These are phyloP conservation scores for Chrysina gloriosa DNA, from an alignment of 2,888 invertebrate species.

Conservation along the genomic window DNA sequence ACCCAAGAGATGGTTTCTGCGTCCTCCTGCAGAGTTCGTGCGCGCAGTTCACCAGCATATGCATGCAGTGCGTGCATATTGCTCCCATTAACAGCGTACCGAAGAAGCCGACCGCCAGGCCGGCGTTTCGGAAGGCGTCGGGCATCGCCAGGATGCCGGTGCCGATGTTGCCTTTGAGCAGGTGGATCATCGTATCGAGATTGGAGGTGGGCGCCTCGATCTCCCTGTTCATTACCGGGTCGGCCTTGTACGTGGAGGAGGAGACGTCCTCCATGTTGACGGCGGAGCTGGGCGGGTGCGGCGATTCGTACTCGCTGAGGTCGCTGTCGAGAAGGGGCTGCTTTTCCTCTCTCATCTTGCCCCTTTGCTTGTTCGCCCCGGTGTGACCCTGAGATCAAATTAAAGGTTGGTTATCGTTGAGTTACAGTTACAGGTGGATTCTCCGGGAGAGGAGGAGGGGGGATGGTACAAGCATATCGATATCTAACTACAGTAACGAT, in stretches of 20 bases:
- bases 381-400: slow-evolving; percentile 37
- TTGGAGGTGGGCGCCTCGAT: slow-evolving; percentile 84
- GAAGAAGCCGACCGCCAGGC: slow-evolving; percentile 84
- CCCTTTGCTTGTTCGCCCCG: slow-evolving; percentile 47
- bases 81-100: slow-evolving; percentile 85
- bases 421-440: too few species aligned
- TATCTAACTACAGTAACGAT: too few species aligned
- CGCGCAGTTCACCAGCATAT: slow-evolving; percentile 80
- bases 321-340: slow-evolving; percentile 71
- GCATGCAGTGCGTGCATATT: slow-evolving; percentile 95
- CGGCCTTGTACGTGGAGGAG: slow-evolving; percentile 58
- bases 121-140: slow-evolving; percentile 93
- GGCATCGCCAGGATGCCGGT: slow-evolving; percentile 98
- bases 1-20: slow-evolving; percentile 77
- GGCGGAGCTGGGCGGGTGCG: slow-evolving; percentile 42
- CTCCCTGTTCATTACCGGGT: slow-evolving; percentile 75
- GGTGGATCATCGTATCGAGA: slow-evolving; percentile 79
- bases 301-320: slow-evolving; percentile 52
- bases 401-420: too few species aligned
- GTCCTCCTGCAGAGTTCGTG: slow-evolving; percentile 79
- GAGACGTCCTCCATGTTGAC: slow-evolving; percentile 49
- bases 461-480: too few species aligned
- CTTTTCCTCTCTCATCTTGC: slow-evolving; percentile 75
- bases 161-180: slow-evolving; percentile 82
- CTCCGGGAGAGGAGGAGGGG: too few species aligned